A percentile compares a stretch with the other conserved stretches of the same genome.
phyloP scores from a whole-genome alignment of 2,888 invertebrate genomes.

The Ethmia dodecea region DNA sequence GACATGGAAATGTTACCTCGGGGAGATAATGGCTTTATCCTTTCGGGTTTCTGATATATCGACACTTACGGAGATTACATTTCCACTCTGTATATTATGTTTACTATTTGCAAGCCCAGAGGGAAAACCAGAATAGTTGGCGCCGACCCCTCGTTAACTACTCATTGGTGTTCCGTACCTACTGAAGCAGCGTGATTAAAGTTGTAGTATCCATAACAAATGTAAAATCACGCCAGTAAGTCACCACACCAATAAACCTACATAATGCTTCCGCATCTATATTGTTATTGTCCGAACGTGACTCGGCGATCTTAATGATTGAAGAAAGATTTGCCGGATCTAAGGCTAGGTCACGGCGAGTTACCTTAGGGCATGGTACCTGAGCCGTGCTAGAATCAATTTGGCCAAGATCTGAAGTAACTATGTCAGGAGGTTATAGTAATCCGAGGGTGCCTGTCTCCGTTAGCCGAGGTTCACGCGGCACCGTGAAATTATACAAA shows the following conservation, averaged over 20 bases:
- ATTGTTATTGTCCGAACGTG: conserved; percentile 23
- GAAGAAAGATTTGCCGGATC: conserved; percentile 18
- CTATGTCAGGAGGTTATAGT: conserved; percentile 69
- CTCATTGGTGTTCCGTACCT: neutral
- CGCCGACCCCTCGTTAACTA: no score
- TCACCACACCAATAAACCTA: conserved; percentile 17
- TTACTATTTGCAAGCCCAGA: no score
- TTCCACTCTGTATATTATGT: no score
- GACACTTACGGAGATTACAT: no score
- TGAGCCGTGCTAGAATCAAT: conserved; percentile 48
- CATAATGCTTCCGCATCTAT: conserved; percentile 17
- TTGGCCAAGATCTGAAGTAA: conserved; percentile 49
- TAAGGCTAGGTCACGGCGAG: conserved; percentile 27
- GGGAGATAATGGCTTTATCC: no score
- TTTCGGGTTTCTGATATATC: no score
- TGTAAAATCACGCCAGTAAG: conserved; percentile 5
- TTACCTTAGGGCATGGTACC: conserved; percentile 28
- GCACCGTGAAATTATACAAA: conserved; percentile 60
- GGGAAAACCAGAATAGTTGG: no score
- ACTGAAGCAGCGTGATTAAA: conserved; percentile 10
- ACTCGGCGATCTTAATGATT: conserved; percentile 20
- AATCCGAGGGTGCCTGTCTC: conserved; percentile 47
- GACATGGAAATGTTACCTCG: no score
- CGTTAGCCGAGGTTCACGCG: conserved; percentile 60
- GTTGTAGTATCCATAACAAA: conserved; percentile 6